Evolutionary conservation across 2,113 vertebrate species (phyloP).

Genomic region (Oncorhynchus keta): DNA sequence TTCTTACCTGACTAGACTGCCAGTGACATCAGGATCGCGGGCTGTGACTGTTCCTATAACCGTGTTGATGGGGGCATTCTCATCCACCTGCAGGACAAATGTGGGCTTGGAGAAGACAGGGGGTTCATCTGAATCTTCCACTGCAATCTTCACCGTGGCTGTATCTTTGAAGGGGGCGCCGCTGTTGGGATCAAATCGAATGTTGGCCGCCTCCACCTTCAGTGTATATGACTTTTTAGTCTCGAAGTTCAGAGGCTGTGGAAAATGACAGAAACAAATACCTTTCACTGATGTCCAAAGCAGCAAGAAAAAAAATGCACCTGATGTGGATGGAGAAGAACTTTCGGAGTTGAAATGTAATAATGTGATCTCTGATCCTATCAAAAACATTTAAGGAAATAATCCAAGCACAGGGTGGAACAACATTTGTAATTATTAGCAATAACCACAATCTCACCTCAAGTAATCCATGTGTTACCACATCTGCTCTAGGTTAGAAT

Average conservation of each 20-base stretch:
- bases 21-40: slow-evolving; percentile 83
- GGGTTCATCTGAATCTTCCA: slow-evolving; percentile 93
- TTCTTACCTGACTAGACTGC: slow-evolving; percentile 89
- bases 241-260: slow-evolving; percentile 93
- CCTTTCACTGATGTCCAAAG: slow-evolving; percentile 66
- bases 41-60: slow-evolving; percentile 89
- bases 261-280: slow-evolving; percentile 57
- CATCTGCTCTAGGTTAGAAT: slow-evolving; percentile 47
- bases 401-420: slow-evolving; percentile 18
- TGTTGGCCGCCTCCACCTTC: slow-evolving; percentile 91
- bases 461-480: slow-evolving; percentile 48
- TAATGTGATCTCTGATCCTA: slow-evolving; percentile 11
- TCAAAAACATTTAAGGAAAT: background rate
- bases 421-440: slow-evolving; percentile 43
- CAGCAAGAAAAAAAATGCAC: slow-evolving; percentile 66
- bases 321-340: slow-evolving; percentile 67
- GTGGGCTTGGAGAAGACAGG: slow-evolving; percentile 86
- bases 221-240: slow-evolving; percentile 88
- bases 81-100: slow-evolving; percentile 90
- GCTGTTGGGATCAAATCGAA: slow-evolving; percentile 80
- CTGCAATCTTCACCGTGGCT: slow-evolving; percentile 85
- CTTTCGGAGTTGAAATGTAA: slow-evolving; percentile 65
- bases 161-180: slow-evolving; percentile 92
- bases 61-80: slow-evolving; percentile 88
- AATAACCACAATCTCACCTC: slow-evolving; percentile 47